A percentile compares a stretch with the other conserved stretches of the same genome.
phyloP scores from a whole-genome alignment of 2,797 vertebrate genomes.

The Sebastes matsubarae region DNA sequence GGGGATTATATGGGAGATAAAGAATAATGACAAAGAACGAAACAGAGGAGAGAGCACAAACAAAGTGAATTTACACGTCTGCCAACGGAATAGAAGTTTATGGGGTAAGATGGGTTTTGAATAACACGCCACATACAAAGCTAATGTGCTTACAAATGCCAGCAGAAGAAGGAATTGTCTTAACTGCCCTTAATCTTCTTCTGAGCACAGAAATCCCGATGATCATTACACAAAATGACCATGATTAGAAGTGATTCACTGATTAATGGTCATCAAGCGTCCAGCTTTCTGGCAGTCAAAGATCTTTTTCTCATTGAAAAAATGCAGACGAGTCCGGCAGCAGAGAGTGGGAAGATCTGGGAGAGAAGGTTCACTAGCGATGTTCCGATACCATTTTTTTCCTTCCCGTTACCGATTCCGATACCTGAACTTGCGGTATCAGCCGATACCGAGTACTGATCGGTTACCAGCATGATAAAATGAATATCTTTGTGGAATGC shows the following conservation, averaged over 20 bases:
- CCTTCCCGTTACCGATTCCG: no score
- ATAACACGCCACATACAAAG: neutral
- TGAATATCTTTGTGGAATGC: no score
- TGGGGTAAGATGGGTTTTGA: neutral
- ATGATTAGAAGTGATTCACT: conserved; percentile 6
- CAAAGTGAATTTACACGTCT: neutral
- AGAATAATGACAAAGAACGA: neutral
- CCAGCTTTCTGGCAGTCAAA: neutral
- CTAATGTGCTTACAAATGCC: neutral
- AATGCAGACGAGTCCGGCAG: neutral
- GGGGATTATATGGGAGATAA: conserved; percentile 36
- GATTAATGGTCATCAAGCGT: neutral
- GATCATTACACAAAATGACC: neutral
- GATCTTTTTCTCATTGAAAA: neutral
- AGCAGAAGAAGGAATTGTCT: neutral
- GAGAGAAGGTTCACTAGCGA: neutral
- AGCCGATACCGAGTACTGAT: no score
- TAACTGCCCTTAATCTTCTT: neutral
- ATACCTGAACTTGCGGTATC: no score
- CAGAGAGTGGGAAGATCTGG: neutral
- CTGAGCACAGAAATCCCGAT: neutral
- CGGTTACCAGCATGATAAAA: no score
- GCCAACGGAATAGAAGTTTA: neutral
- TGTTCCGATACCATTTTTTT: no score
- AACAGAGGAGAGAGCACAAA: neutral